Evolutionary conservation across 2,888 invertebrate species (phyloP).

Genomic region (Zelleria hepariella): DNA sequence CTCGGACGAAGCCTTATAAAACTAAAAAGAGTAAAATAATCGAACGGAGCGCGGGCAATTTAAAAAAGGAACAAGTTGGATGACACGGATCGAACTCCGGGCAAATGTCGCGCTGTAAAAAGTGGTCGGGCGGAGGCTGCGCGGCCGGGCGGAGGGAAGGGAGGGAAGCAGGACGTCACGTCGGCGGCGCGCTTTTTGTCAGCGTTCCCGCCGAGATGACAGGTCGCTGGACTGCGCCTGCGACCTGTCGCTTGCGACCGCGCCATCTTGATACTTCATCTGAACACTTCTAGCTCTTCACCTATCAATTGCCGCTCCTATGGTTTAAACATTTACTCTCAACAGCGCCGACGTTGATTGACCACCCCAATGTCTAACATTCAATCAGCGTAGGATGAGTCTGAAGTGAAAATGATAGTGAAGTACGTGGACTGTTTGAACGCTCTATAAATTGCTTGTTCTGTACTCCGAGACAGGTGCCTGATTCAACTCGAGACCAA

Average conservation of each 20-base stretch:
- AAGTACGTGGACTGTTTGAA: slow-evolving; percentile 2
- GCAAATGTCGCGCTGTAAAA: slow-evolving; percentile 72
- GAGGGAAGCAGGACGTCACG: slow-evolving; percentile 62
- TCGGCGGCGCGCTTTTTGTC: slow-evolving; percentile 69
- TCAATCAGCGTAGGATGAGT: not conserved
- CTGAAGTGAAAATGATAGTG: not conserved
- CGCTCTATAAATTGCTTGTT: not conserved
- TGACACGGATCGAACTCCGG: slow-evolving; percentile 73
- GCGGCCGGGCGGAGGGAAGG: slow-evolving; percentile 17
- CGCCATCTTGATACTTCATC: slow-evolving; percentile 48
- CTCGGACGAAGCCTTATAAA: slow-evolving; percentile 58
- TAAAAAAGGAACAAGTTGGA: slow-evolving; percentile 71
- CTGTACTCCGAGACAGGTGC: not conserved
- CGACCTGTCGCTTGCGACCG: slow-evolving; percentile 40
- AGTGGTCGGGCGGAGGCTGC: slow-evolving; percentile 49
- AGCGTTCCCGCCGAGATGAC: slow-evolving; percentile 71
- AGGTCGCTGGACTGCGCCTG: slow-evolving; percentile 64
- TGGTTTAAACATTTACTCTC: not conserved
- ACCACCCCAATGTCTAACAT: not conserved
- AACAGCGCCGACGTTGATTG: not conserved
- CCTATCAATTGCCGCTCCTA: not conserved
- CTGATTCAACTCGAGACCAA: not conserved
- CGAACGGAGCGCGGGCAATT: slow-evolving; percentile 55
- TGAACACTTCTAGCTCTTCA: not conserved
- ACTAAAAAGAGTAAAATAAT: slow-evolving; percentile 63